Evolutionary conservation across 1,140 invertebrate genomes (phyloP), one percentile per base, ranked within the genome.

Genomic region (Drosophila ercepeae): DNA sequence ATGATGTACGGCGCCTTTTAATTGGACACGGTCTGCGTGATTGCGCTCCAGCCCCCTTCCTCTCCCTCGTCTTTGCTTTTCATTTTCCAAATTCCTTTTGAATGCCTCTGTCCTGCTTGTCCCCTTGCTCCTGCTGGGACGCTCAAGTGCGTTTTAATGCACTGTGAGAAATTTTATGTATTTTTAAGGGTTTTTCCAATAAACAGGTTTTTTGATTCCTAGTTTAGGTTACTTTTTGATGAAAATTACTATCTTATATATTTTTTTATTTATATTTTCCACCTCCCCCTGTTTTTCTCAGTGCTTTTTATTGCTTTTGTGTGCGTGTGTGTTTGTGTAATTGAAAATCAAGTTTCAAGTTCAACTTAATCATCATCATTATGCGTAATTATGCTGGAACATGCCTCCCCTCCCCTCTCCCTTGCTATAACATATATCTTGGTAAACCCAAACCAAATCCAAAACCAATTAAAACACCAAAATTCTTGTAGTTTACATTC

Each of bases 1-100:
- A 86, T 86, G 82, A 86, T 86, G 77, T 57, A 86, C 82, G 82
- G 82, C 82, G 82, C 82, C 82, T 86, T 86, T 86, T 78, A 81
- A 86, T 86, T 86, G 82, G 82, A 86, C 81, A 86, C 81, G 81
- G 81, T 86, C 81, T 81, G 77, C 82, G 64, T 70, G 81, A 84
- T 86, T 84, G 67, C 45, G 71, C 63, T 53, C 55, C 49, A 32
- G 41, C 21, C 32, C 25, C 44, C 13, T 55, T 27, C 39, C 34
- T 36, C n/a, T 4, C 34, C 34, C n/a, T n/a, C n/a, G n/a, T n/a
- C n/a, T n/a, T n/a, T 41, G 13, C 14, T 14, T 14, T 41, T 19
- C 39, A 2, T 16, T 42, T 18, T 42, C 36, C 19, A n/a, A 49
- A 13, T 23, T 19, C 55, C 39, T n/a, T 18, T 8, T 3, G 8